Percentiles rank a stretch among this genome's conserved stretches.
These are phyloP conservation scores for Odobenus rosmarus DNA, from an alignment of 2,113 vertebrate species.

Conservation along the genomic window DNA sequence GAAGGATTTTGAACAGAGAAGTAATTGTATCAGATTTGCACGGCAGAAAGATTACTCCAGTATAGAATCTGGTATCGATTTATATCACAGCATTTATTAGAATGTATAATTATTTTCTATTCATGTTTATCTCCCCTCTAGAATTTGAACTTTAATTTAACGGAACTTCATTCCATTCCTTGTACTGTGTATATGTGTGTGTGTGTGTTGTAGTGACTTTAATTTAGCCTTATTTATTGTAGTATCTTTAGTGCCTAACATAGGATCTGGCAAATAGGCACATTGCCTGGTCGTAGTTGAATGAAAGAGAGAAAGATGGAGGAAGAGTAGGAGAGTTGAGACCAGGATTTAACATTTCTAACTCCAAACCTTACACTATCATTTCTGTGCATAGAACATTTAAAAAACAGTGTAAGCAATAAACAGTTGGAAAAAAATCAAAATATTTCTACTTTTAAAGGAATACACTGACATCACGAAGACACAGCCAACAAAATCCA, in stretches of 20 bases:
- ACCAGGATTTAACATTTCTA: background rate
- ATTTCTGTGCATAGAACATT: background rate
- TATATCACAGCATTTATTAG: background rate
- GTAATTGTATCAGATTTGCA: background rate
- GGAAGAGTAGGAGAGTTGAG: background rate
- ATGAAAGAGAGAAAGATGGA: background rate
- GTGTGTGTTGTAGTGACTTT: background rate
- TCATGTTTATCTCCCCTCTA: background rate
- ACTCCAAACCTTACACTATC: background rate
- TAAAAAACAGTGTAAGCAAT: background rate
- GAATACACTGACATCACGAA: background rate
- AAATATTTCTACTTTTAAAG: background rate
- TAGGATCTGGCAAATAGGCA: background rate
- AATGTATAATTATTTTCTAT: background rate
- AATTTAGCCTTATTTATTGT: background rate
- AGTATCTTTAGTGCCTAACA: background rate
- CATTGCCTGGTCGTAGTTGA: background rate
- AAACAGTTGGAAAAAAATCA: background rate
- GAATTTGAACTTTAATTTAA: background rate
- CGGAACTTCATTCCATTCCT: background rate
- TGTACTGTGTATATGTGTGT: background rate
- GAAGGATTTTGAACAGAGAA: background rate
- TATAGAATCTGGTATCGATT: background rate
- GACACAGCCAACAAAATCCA: background rate
- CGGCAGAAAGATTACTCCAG: background rate